Evolutionary conservation across 1,140 invertebrate species (phyloP).

Genomic region (Harpegnathos saltator): DNA sequence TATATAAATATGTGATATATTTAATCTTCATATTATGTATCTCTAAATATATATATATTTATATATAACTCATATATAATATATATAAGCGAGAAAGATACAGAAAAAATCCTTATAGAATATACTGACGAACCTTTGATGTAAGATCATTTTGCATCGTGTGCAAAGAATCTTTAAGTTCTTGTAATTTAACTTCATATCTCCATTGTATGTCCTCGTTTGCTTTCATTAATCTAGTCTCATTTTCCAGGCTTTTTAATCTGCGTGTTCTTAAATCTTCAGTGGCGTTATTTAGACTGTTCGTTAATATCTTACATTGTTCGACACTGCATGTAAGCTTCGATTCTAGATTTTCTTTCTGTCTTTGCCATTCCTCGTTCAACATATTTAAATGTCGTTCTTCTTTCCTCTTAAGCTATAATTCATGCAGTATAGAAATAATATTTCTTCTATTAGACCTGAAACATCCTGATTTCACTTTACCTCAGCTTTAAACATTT

Average conservation of each 20-base stretch:
- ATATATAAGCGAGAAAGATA: not conserved
- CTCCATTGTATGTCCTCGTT: constrained; percentile 82
- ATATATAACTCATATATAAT: too few relatives aligned
- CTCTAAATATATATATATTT: not conserved
- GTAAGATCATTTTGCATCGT: constrained; percentile 82
- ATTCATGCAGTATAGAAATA: not conserved
- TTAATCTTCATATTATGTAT: constrained; percentile 7
- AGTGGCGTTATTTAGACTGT: constrained; percentile 81
- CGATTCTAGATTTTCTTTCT: constrained; percentile 81
- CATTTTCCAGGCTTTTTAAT: constrained; percentile 82
- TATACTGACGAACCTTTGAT: constrained; percentile 74
- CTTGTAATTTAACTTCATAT: constrained; percentile 82
- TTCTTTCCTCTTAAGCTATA: constrained; percentile 82
- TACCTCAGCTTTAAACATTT: constrained; percentile 84
- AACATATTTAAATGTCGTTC: constrained; percentile 82
- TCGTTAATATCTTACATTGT: constrained; percentile 82
- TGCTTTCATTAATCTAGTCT: constrained; percentile 79
- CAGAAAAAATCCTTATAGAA: not conserved
- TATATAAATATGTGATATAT: too few relatives aligned
- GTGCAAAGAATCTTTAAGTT: constrained; percentile 78
- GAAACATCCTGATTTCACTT: constrained; percentile 9
- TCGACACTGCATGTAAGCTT: constrained; percentile 80
- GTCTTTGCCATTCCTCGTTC: constrained; percentile 83
- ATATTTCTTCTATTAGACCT: constrained; percentile 2
- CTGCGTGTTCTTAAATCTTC: constrained; percentile 81